Evolutionary conservation across 53 echinoderm and acorn worm species (phyloP).

Genomic region (Luidia sarsii): DNA sequence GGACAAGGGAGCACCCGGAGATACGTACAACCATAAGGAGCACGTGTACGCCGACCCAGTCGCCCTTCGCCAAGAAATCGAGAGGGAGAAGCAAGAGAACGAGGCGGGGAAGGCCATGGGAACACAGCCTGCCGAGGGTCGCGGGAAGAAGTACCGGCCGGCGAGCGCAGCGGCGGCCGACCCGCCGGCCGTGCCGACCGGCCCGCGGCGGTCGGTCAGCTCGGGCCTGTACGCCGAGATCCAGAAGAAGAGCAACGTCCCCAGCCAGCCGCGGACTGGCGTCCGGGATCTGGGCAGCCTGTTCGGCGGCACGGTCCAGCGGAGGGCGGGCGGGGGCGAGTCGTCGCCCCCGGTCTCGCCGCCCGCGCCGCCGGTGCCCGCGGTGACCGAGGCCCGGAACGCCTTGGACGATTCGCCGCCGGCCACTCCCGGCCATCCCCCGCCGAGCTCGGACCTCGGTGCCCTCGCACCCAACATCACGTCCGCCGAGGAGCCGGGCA

Average conservation of each 20-base stretch:
- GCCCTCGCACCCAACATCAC: background rate
- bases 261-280: background rate
- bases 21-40: conserved; percentile 39
- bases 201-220: background rate
- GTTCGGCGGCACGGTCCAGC: conserved; percentile 13
- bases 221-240: conserved; percentile 30
- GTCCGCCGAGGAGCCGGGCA: background rate
- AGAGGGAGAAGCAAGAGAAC: background rate
- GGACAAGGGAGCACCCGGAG: conserved; percentile 16
- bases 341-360: background rate
- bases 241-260: conserved; percentile 19
- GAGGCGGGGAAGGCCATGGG: background rate
- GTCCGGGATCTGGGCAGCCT: conserved; percentile 18
- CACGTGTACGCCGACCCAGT: conserved; percentile 40
- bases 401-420: conserved; percentile 1
- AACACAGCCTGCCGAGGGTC: background rate
- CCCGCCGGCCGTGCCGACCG: conserved; percentile 20
- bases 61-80: conserved; percentile 8
- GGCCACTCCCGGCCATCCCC: background rate
- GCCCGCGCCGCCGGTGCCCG: conserved; percentile 26
- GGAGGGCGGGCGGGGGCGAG: background rate
- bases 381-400: conserved; percentile 11
- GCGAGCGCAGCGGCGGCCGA: too few relatives aligned
- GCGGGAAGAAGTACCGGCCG: background rate
- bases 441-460: background rate